Conservation (phyloP, 1,140 invertebrate genomes). For the Drosophila melanogaster region DNA sequence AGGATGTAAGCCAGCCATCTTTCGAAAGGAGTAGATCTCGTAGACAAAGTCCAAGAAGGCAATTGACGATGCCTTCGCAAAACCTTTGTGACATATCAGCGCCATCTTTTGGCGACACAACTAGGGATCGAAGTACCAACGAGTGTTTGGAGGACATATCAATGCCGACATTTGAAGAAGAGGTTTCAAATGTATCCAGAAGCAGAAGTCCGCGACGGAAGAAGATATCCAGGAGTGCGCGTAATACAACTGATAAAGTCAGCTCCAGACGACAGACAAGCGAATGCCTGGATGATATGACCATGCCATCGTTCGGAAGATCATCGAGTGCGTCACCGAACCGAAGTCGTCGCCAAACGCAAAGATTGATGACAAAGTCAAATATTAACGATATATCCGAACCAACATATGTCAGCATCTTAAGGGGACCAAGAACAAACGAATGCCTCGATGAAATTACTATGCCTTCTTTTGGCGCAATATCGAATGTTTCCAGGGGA, state of each 20-base stretch:
- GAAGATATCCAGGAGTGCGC: constrained; percentile 4
- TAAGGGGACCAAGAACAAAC: not conserved
- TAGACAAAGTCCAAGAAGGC: not conserved
- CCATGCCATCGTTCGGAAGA: constrained; percentile 11
- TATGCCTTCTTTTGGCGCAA: constrained; percentile 6
- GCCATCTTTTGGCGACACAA: constrained; percentile 23
- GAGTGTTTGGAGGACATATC: constrained; percentile 32
- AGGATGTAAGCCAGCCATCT: constrained; percentile 3
- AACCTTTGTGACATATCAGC: constrained; percentile 7
- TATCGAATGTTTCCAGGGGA: not conserved
- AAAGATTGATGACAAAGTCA: not conserved
- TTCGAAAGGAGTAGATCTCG: constrained; percentile 4
- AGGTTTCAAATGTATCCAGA: not conserved
- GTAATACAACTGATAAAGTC: not conserved
- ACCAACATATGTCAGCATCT: not conserved
- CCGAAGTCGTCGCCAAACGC: constrained; percentile 6
- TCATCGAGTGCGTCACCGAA: not conserved
- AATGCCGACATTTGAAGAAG: constrained; percentile 19
- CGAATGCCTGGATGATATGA: constrained; percentile 19
- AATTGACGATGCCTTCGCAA: constrained; percentile 7
- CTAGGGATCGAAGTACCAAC: not conserved
- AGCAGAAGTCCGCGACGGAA: not conserved
- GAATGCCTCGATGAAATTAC: constrained; percentile 14
- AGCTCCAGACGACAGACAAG: not conserved
- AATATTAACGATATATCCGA: constrained; percentile 1